Conservation (phyloP, 2,113 vertebrate species). For the Dicentrarchus labrax region DNA sequence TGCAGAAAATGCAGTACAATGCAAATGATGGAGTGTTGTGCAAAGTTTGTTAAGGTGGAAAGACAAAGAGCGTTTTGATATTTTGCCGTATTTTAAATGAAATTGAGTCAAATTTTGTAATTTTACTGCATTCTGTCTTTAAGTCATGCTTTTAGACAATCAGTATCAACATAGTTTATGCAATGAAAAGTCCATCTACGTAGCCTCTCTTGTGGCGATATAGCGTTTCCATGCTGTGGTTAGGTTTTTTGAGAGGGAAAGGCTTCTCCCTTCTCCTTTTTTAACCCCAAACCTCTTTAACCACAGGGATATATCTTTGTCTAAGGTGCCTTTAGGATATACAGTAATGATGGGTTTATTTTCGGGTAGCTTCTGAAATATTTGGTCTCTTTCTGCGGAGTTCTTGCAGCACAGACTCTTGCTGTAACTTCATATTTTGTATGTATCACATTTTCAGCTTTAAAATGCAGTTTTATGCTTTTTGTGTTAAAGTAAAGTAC, state of each 20-base stretch:
- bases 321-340: slow-evolving; percentile 79
- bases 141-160: slow-evolving; percentile 67
- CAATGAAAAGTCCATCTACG: slow-evolving; percentile 56
- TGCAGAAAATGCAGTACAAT: slow-evolving; percentile 32
- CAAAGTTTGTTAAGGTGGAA: slow-evolving; percentile 21
- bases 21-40: slow-evolving; percentile 17
- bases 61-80: slow-evolving; percentile 10
- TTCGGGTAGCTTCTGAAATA: slow-evolving; percentile 47
- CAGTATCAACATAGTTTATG: slow-evolving; percentile 66
- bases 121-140: slow-evolving; percentile 43
- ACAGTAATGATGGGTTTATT: slow-evolving; percentile 59
- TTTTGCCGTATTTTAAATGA: slow-evolving; percentile 40
- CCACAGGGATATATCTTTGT: slow-evolving; percentile 70
- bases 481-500: slow-evolving; percentile 12
- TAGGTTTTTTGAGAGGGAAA: slow-evolving; percentile 35
- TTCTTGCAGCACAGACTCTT: slow-evolving; percentile 11
- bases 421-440: slow-evolving; percentile 48
- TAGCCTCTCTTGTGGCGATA: slow-evolving; percentile 58
- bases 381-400: slow-evolving; percentile 32
- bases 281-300: slow-evolving; percentile 46
- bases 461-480: slow-evolving; percentile 43
- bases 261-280: slow-evolving; percentile 20
- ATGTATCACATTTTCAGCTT: slow-evolving; percentile 42
- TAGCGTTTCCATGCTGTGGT: slow-evolving; percentile 57
- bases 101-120: slow-evolving; percentile 20